Evolutionary conservation across 1,140 invertebrate genomes (phyloP), one percentile per base, ranked within the genome.

Genomic region (Sarcophaga peregrina): DNA sequence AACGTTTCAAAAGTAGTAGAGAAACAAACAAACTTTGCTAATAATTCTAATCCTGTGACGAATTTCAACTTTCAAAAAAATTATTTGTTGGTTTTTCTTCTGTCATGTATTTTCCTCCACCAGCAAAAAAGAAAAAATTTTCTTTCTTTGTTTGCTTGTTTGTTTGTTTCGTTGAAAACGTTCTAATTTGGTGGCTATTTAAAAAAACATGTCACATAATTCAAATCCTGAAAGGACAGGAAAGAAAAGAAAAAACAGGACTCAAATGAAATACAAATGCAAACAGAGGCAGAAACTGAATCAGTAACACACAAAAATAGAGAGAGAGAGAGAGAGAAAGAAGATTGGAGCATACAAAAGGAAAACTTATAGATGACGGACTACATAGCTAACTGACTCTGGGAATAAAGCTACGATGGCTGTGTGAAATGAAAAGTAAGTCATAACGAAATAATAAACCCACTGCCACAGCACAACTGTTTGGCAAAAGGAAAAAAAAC

Each of bases 181-280:
- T 68, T 68, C 62, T 68, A 68, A 68, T 68, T 68, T 68, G 62
- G 62, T 68, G 62, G 62, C 62, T 68, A 68, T 68, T 68, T 68
- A 68, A 68, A 68, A 68, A 68, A 68, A 68, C 62, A 68, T 68
- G 62, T 68, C 62, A 68, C 62, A 68, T 68, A 68, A 68, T 37
- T 4, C 25, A 37, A 37, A 37, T 68, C 62, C 62, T 15, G 3
- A 58, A 58, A 58, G n/a, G 54, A 58, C 15, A 58, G n/a, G 25
- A 58, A 58, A 58, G 11, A 10, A 58, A 58, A 58, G n/a, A 58
- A 11, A 13, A 58, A 68, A 25, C 62, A 20, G 17, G 20, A 68
- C 8, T n/a, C 6, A 68, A 68, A 25, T 20, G 8, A 68, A 25
- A 68, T 68, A 68, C 62, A 20, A 62, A 68, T n/a, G 3, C 54